Conservation (phyloP, 2,888 invertebrate genomes). For the Platycnemis pennipes region DNA sequence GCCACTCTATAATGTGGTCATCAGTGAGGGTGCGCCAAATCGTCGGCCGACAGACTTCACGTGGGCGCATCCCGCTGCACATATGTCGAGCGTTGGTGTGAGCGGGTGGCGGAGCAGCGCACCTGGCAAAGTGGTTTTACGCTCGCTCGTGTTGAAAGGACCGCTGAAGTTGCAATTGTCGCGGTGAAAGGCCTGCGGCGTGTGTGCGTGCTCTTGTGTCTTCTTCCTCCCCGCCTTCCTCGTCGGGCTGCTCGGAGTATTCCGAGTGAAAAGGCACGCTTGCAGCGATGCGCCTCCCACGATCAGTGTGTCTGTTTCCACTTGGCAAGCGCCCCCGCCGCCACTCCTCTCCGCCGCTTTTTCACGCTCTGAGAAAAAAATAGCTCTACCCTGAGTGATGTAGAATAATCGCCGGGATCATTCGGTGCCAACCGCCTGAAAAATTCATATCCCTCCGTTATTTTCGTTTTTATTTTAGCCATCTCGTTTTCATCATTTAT, state of each 20-base stretch:
- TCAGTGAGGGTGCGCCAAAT: no score
- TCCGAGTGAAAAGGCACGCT: not conserved
- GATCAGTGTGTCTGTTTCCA: not conserved
- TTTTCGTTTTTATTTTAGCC: not conserved
- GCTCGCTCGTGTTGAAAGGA: not conserved
- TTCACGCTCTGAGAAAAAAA: slow-evolving; percentile 14
- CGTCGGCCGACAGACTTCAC: no score
- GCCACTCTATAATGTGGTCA: no score
- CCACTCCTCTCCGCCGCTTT: not conserved
- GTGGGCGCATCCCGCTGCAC: no score
- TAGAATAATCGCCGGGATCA: not conserved
- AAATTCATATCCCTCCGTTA: not conserved
- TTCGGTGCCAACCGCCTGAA: not conserved
- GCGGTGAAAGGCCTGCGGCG: not conserved
- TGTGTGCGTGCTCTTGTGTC: not conserved
- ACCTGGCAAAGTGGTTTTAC: not conserved
- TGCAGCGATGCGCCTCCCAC: not conserved
- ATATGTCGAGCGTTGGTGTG: no score
- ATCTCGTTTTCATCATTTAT: not conserved
- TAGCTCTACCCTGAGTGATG: not conserved
- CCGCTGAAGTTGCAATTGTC: not conserved
- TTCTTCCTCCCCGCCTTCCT: not conserved
- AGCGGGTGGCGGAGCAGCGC: not conserved
- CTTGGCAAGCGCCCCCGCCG: not conserved
- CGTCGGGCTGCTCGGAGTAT: not conserved